Conservation (phyloP, 2,888 invertebrate species). For the Linnaemya tessellans region DNA sequence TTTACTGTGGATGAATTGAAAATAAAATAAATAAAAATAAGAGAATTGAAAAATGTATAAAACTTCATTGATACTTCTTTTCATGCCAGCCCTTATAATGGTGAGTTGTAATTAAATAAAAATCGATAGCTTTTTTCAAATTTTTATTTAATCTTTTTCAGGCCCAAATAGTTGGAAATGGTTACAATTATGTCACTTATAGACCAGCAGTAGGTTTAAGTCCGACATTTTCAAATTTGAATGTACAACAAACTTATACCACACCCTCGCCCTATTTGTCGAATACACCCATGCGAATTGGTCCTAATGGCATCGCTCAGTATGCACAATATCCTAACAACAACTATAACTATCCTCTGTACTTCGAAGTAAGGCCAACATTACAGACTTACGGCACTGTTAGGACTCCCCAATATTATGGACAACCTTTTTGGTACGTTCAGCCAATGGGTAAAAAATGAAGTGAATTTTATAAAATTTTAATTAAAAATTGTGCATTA, state of each 20-base stretch:
- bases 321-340: slow-evolving; percentile 29
- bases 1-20: slow-evolving; percentile 2
- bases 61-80: background rate
- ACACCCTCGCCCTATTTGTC: slow-evolving; percentile 5
- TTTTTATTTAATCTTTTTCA: background rate
- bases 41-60: slow-evolving; percentile 33
- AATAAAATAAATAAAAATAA: background rate
- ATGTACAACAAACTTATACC: slow-evolving; percentile 7
- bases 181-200: slow-evolving; percentile 17
- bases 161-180: slow-evolving; percentile 10
- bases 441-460: slow-evolving; percentile 47
- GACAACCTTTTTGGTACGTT: background rate
- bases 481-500: background rate
- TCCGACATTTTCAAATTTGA: slow-evolving; percentile 69
- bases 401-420: background rate
- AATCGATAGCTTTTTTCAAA: background rate
- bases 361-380: slow-evolving; percentile 19
- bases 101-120: slow-evolving; percentile 13
- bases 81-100: slow-evolving; percentile 17
- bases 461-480: background rate
- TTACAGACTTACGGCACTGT: slow-evolving; percentile 37
- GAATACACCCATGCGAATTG: slow-evolving; percentile 50
- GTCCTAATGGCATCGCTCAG: slow-evolving; percentile 66
- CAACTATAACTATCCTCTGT: slow-evolving; percentile 6
- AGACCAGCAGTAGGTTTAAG: background rate